Percentiles rank a stretch among this genome's conserved stretches.
Conservation (phyloP, 2,113 vertebrate genomes). For the Hystrix brachyura region DNA sequence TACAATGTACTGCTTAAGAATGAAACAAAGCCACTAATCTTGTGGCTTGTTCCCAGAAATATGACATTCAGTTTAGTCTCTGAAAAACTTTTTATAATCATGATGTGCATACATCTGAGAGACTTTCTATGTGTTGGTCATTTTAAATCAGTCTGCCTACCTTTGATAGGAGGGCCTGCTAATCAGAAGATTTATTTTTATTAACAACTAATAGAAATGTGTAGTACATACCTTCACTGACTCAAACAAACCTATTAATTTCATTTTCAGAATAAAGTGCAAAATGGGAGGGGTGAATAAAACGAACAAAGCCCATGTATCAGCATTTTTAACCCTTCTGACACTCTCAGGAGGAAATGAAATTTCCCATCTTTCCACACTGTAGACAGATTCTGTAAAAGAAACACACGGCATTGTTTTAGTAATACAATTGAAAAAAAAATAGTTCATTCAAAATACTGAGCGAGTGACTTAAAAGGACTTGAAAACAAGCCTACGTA, state of each 20-base stretch:
- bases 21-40: constrained; percentile 15
- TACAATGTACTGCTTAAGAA: constrained; percentile 7
- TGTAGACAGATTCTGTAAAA: constrained; percentile 78
- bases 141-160: background rate
- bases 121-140: background rate
- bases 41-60: constrained; percentile 25
- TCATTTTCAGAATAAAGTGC: constrained; percentile 21
- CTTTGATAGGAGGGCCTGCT: background rate
- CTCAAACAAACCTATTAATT: background rate
- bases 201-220: constrained; percentile 49
- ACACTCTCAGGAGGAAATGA: constrained; percentile 31
- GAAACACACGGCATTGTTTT: constrained; percentile 66
- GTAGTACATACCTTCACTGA: background rate
- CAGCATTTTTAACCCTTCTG: constrained; percentile 55
- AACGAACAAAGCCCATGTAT: background rate
- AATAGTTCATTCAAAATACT: background rate
- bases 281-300: background rate
- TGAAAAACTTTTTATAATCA: constrained; percentile 31
- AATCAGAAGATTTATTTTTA: background rate
- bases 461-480: background rate
- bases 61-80: constrained; percentile 16
- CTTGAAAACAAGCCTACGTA: no score
- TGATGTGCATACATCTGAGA: background rate
- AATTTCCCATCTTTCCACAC: constrained; percentile 54
- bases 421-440: constrained; percentile 2